Conservation (phyloP, 2,888 invertebrate genomes). For the Eupithecia exiguata region DNA sequence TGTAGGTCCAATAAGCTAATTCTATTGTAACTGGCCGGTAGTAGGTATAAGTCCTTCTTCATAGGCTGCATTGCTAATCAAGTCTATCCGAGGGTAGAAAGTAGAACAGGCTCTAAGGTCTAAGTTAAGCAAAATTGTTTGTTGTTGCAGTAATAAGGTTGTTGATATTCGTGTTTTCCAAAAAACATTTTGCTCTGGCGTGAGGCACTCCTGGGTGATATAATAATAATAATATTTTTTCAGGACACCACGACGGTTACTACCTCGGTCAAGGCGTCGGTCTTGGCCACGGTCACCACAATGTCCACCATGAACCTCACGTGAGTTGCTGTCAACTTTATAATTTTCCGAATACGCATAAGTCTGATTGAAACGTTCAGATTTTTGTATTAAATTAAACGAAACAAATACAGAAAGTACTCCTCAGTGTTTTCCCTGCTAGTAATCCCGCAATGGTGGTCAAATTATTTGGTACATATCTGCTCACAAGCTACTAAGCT, state of each 20-base stretch:
- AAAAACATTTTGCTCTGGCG: not conserved
- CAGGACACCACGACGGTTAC: slow-evolving; percentile 28
- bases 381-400: not conserved
- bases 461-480: not conserved
- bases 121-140: not conserved
- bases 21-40: no score
- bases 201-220: no score
- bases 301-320: slow-evolving; percentile 35
- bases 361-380: not conserved
- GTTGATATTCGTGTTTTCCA: no score
- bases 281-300: slow-evolving; percentile 27
- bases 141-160: not conserved
- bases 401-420: not conserved
- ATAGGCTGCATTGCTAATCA: not conserved
- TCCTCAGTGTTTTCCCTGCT: not conserved
- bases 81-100: not conserved
- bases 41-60: no score
- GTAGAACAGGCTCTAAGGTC: not conserved
- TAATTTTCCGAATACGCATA: not conserved
- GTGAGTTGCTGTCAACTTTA: slow-evolving; percentile 43
- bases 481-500: no score
- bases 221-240: not conserved
- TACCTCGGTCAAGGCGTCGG: slow-evolving; percentile 36
- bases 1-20: not conserved
- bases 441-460: not conserved